Evolutionary conservation across 2,888 invertebrate species (phyloP), one percentile per base, ranked within the genome.

Genomic region (Bimastos eiseni): DNA sequence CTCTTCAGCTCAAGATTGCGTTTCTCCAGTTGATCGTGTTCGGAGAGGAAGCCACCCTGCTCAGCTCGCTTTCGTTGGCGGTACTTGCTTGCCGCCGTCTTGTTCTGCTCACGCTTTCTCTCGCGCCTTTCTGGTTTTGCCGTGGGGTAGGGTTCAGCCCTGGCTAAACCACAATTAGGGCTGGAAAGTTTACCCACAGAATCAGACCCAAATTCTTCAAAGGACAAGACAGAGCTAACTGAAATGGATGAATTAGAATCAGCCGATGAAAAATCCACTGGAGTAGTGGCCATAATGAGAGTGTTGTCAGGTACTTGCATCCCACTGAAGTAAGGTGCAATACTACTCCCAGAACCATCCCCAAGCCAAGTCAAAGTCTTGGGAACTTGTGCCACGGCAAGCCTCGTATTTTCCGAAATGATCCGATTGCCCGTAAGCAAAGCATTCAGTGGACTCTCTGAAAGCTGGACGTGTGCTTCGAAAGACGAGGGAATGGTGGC

Each of bases 81-180:
- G 89, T 93, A 93, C 41, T 92, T 84, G 89, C 90, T 55, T 17
- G 93, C 93, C 6, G 93, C 93, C n/a, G 92, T 92, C 84, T 92
- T 92, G 91, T 93, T 93, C 89, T 93, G 92, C 89, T 93, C 92
- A 55, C 92, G 92, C 91, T 92, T 92, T 17, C 92, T 83, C 83
- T 89, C 44, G 36, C 91, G 92, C 36, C 90, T 89, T 24, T 92
- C 92, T 17, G 89, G 89, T 70, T 83, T 89, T 33, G 49, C n/a
- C 19, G 34, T 34, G 21, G 86, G 34, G 86, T 86, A 86, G 34
- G 86, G 86, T 33, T 37, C 86, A 37, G 24, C 33, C 37, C 34
- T 34, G 21, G 24, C 34, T 8, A n/a, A n/a, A 1, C 70, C 70
- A 33, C 36, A 17, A 36, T 24, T 36, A 24, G 86, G 36, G 11